These are phyloP conservation scores for Hartigia nigra DNA, from an alignment of 2,888 invertebrate species.

Conservation along the genomic window DNA sequence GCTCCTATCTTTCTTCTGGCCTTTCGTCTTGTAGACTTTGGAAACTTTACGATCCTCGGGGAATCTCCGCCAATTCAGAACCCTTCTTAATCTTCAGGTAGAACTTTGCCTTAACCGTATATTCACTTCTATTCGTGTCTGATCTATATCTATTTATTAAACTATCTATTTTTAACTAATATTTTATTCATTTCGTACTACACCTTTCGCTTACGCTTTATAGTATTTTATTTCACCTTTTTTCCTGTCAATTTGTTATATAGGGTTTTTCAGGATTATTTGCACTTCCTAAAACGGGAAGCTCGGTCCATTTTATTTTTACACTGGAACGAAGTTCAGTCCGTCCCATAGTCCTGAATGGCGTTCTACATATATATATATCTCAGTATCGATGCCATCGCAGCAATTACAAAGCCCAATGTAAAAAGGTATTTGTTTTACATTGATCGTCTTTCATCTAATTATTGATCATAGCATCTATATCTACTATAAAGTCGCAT, in stretches of 20 bases:
- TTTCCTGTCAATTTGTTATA: background rate
- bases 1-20: background rate
- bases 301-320: background rate
- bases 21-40: background rate
- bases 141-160: background rate
- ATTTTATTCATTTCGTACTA: background rate
- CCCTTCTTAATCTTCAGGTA: background rate
- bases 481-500: background rate
- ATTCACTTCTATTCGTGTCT: background rate
- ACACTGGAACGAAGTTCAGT: background rate
- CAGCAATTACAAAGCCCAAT: background rate
- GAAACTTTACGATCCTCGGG: background rate
- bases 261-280: background rate
- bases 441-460: background rate
- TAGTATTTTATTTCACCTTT: background rate
- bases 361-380: background rate
- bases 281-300: background rate
- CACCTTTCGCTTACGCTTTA: background rate
- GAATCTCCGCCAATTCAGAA: background rate
- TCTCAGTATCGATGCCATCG: background rate
- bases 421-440: background rate
- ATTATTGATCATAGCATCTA: background rate
- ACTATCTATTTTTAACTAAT: background rate
- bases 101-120: background rate
- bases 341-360: background rate